These are phyloP conservation scores for Cyphomyrmex costatus DNA, from an alignment of 1,140 invertebrate species.

Conservation along the genomic window DNA sequence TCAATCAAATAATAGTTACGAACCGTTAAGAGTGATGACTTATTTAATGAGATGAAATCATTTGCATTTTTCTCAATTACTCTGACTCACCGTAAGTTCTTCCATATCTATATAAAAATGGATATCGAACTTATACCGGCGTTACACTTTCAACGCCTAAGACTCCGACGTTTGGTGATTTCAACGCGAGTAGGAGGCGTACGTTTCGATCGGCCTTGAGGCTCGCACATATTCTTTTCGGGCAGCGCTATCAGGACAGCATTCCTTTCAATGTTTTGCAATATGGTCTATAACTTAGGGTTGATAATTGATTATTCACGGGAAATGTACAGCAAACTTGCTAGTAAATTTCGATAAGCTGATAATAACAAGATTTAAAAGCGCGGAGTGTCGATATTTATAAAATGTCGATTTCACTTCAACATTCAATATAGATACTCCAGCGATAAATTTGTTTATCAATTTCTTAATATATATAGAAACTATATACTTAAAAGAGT, in stretches of 20 bases:
- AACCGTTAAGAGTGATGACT: not conserved
- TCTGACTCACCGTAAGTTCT: not conserved
- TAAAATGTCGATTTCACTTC: not conserved
- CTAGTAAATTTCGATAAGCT: conserved; percentile 38
- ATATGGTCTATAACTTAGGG: conserved; percentile 34
- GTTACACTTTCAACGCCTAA: conserved; percentile 25
- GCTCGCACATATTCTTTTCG: conserved; percentile 40
- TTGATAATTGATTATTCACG: not conserved
- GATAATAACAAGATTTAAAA: conserved; percentile 9
- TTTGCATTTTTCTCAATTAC: not conserved
- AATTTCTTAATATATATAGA: not conserved
- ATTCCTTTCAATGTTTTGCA: conserved; percentile 49
- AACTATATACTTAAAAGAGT: not conserved
- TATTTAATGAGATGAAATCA: conserved; percentile 14
- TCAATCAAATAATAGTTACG: not conserved
- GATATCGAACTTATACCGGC: not conserved
- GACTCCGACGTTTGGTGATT: conserved; percentile 32
- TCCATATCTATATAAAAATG: not conserved
- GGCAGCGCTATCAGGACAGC: conserved; percentile 7
- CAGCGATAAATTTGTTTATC: conserved; percentile 14
- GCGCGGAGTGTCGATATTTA: not conserved
- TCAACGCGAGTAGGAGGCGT: conserved; percentile 44
- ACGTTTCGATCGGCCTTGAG: conserved; percentile 43
- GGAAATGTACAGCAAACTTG: not conserved
- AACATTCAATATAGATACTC: not conserved